Base-by-base conservation (phyloP, 2,797 vertebrate species). In the Myotis pilosus region DNA sequence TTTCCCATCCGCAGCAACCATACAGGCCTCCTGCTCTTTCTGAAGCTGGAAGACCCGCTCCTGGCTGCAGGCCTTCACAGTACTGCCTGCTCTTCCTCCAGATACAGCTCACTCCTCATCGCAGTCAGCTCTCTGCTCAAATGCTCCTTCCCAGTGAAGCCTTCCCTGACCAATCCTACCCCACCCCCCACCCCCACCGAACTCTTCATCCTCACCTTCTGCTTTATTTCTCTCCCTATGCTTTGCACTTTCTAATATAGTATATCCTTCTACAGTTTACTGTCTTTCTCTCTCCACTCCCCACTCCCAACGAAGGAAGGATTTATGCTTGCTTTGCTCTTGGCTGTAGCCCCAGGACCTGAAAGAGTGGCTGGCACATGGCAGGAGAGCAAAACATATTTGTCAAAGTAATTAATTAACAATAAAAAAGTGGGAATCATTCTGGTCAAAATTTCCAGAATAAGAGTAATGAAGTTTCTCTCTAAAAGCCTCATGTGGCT, bases 381-480 rank as follows among this genome's bases (percentile, higher is more conserved):
- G 28, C 71, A 55, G 41, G 60, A 66, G 8, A 13, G 76, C 62
- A 90, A 62, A 84, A 47, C 8, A 17, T 64, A 88, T n/a, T 30
- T 82, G 68, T 76, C 83, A 69, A 57, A 75, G 86, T 72, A 71
- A 82, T 12, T 49, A 75, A 28, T 57, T 28, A 64, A 23, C 20
- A 62, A 9, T 86, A 36, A 89, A 89, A 87, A 87, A n/a, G 28
- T 41, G 11, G 13, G 1, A 81, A 47, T 41, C 28, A 38, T 64
- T 81, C 25, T 49, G 23, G 33, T 38, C 62, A 85, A 53, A 55
- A 85, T 81, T 82, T 94, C 33, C 75, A 38, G 57, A 62, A 81
- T n/a, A 93, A 92, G 51, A n/a, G n/a, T n/a, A n/a, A n/a, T n/a
- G n/a, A n/a, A n/a, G 4, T 30, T 86, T 91, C 74, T 68, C 17